Evolutionary conservation across 2,113 vertebrate genomes (phyloP).

Genomic region (Dendropsophus ebraccatus): DNA sequence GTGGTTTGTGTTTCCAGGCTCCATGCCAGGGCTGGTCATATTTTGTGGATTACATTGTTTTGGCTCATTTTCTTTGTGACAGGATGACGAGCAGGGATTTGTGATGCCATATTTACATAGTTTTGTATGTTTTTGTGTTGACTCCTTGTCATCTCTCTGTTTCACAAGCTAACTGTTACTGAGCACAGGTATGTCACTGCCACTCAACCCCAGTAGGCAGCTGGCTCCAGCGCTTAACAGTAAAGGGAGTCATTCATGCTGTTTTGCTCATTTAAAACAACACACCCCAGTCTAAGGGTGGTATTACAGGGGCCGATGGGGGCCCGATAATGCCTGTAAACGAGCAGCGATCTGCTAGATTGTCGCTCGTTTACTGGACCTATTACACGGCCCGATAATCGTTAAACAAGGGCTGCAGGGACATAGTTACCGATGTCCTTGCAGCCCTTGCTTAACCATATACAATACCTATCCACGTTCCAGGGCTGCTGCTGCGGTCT

Average conservation of each 20-base stretch:
- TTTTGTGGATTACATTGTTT: constrained; percentile 56
- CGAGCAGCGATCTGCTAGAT: too few relatives aligned
- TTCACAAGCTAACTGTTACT: neutral
- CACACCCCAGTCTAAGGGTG: too few relatives aligned
- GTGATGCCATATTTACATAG: constrained; percentile 26
- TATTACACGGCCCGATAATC: too few relatives aligned
- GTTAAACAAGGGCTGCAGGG: too few relatives aligned
- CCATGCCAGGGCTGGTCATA: constrained; percentile 36
- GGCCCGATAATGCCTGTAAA: too few relatives aligned
- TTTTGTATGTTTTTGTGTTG: constrained; percentile 21
- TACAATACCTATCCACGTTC: too few relatives aligned
- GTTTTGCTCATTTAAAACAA: too few relatives aligned
- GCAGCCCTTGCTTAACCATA: too few relatives aligned
- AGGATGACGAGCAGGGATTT: constrained; percentile 25
- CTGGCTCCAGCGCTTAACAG: neutral
- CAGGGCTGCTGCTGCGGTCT: too few relatives aligned
- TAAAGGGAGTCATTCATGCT: neutral
- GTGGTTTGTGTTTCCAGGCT: constrained; percentile 51
- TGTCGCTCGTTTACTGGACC: too few relatives aligned
- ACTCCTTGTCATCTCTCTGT: neutral
- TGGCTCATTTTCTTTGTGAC: constrained; percentile 36
- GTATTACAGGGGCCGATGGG: too few relatives aligned
- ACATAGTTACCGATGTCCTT: too few relatives aligned
- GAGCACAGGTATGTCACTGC: neutral
- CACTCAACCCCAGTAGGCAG: neutral